Evolutionary conservation across 2,888 invertebrate genomes (phyloP), one percentile per base, ranked within the genome.

Genomic region (Phortica magna): DNA sequence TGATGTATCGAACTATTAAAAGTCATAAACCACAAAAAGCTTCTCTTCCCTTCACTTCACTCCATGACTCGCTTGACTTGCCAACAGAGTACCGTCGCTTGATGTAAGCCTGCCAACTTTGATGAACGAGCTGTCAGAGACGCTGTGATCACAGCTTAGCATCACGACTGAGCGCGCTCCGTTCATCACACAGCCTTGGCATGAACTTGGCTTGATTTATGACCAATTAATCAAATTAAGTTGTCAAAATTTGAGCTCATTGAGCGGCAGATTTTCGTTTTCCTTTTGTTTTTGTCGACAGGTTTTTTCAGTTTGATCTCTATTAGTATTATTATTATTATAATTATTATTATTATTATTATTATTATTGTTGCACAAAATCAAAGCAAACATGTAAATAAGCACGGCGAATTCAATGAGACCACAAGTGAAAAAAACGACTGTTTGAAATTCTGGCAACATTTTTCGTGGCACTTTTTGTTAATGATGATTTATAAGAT

Each of bases 211-310:
- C 71, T 76, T 80, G 78, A 80, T 80, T 77, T 78, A 78, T 80
- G 73, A 72, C 74, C 78, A 78, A 80, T 80, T 77, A 78, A 78
- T 74, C 77, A 78, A 76, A 76, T 76, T 74, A 77, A 76, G 74
- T 76, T 78, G 78, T 76, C 76, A 78, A 76, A 78, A 78, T 78
- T 78, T 74, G 72, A 31, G 31, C 31, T 31, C 31, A 31, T 31
- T 31, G 31, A 31, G 31, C 31, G 31, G 48, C 48, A 14, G 2
- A 48, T 12, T 48, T 48, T 31, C 31, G 31, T 31, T 31, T 31
- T 2, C 31, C 5, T 31, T 31, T 31, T 31, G 31, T 31, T 31
- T 31, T 31, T 0, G 31, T 31, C 31, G 31, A 31, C 31, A 31
- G 7, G 3, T 12, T 48, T 12, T 2, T 48, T 48, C 7, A 48